These are phyloP conservation scores for Rhinichthys osculus DNA, from an alignment of 2,797 vertebrate species.

Conservation along the genomic window DNA sequence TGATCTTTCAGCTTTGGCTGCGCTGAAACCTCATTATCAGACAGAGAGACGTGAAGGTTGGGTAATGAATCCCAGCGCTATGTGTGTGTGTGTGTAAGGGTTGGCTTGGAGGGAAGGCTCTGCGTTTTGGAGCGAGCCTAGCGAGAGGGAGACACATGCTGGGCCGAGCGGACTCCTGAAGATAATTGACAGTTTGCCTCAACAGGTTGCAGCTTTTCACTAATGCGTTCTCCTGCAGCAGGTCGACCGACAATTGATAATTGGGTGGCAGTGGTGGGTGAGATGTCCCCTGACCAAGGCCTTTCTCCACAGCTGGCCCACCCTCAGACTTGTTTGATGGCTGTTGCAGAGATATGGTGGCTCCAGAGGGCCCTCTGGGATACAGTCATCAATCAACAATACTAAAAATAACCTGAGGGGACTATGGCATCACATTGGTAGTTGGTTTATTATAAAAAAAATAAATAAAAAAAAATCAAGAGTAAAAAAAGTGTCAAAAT, in stretches of 20 bases:
- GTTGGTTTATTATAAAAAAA: background rate
- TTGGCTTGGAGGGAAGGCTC: constrained; percentile 39
- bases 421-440: constrained; percentile 44
- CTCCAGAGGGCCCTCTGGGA: constrained; percentile 57
- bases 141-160: constrained; percentile 50
- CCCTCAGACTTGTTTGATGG: constrained; percentile 70
- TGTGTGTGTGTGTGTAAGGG: constrained; percentile 29
- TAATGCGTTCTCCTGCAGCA: constrained; percentile 57
- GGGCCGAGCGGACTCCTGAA: constrained; percentile 66
- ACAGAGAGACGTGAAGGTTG: constrained; percentile 71
- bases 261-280: constrained; percentile 71
- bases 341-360: constrained; percentile 66
- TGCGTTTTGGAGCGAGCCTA: constrained; percentile 46
- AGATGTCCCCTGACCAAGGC: constrained; percentile 66
- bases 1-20: constrained; percentile 72
- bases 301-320: constrained; percentile 63
- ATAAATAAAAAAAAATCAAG: background rate
- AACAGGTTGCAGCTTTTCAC: constrained; percentile 68
- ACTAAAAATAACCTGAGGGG: constrained; percentile 72
- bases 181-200: constrained; percentile 74
- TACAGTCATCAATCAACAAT: constrained; percentile 67
- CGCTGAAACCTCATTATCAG: constrained; percentile 76
- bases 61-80: constrained; percentile 74
- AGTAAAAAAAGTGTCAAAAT: background rate
- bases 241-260: constrained; percentile 73